phyloP scores from a whole-genome alignment of 1,140 invertebrate genomes.

The Drosophila lacertosa region DNA sequence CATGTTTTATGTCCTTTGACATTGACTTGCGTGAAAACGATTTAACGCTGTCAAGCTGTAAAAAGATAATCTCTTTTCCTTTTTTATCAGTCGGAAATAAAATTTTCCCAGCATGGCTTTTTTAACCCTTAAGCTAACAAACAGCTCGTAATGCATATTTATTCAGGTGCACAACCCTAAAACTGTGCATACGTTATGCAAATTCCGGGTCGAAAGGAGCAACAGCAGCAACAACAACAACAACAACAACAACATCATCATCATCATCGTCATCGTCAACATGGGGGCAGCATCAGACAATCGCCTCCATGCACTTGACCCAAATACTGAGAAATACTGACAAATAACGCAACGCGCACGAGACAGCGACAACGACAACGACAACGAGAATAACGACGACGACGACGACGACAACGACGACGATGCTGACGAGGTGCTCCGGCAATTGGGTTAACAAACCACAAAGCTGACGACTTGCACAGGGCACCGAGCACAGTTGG shows the following conservation, averaged over 20 bases:
- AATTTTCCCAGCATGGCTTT: too few species aligned
- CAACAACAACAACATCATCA: neutral
- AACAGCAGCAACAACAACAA: neutral
- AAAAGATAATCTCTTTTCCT: too few species aligned
- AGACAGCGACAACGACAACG: slow-evolving; percentile 29
- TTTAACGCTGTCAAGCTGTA: neutral
- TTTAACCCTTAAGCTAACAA: neutral
- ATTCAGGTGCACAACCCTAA: neutral
- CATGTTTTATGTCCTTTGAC: neutral
- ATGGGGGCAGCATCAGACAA: slow-evolving; percentile 20
- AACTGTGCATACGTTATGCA: slow-evolving; percentile 40
- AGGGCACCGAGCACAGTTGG: slow-evolving; percentile 4
- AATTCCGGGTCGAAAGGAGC: slow-evolving; percentile 16
- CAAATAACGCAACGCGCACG: slow-evolving; percentile 65
- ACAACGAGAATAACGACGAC: slow-evolving; percentile 32
- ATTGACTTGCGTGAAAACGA: neutral
- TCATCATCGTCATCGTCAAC: neutral
- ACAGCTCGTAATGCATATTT: neutral
- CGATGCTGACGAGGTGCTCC: slow-evolving; percentile 30
- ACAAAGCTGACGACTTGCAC: slow-evolving; percentile 31
- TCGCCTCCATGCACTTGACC: slow-evolving; percentile 73
- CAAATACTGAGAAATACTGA: slow-evolving; percentile 58
- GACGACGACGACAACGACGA: slow-evolving; percentile 14
- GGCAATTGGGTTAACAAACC: slow-evolving; percentile 79
- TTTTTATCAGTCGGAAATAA: neutral